Conservation (phyloP, 2,797 vertebrate genomes). For the Fistularia tabacaria region DNA sequence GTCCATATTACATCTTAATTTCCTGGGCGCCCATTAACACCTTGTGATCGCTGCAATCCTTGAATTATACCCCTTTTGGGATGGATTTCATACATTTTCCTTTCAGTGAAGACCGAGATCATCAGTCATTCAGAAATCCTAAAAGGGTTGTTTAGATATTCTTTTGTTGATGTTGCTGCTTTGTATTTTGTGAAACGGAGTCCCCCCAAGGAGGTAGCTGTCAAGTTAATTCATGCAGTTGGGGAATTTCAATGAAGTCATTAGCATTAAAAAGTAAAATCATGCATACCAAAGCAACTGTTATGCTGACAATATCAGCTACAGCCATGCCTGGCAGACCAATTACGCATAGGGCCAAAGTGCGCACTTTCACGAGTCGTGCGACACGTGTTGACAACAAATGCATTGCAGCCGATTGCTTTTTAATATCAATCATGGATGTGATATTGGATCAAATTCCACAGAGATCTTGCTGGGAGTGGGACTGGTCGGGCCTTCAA, state of each 20-base stretch:
- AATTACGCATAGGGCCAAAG: no score
- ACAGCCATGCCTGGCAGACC: conserved; percentile 1
- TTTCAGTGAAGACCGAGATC: background rate
- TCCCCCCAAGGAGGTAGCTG: conserved; percentile 45
- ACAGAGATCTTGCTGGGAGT: conserved; percentile 12
- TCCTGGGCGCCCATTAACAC: background rate
- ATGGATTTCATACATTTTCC: no score
- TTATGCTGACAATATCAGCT: conserved; percentile 18
- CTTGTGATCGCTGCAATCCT: background rate
- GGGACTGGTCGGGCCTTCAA: conserved; percentile 26
- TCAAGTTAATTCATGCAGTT: conserved; percentile 26
- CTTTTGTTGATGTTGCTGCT: background rate
- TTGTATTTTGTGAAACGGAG: conserved; percentile 18
- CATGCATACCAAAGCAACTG: conserved; percentile 20
- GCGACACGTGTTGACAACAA: background rate
- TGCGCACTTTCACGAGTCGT: no score
- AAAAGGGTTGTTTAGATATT: no score
- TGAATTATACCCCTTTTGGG: no score
- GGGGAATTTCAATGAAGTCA: conserved; percentile 53
- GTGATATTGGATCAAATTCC: conserved; percentile 2
- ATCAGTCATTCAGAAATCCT: no score
- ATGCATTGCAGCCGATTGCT: background rate
- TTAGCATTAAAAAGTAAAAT: conserved; percentile 59
- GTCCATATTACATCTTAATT: conserved; percentile 1
- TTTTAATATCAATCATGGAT: conserved; percentile 1